These are phyloP conservation scores for Spinibarbus caldwelli DNA, from an alignment of 2,797 vertebrate genomes.

Conservation along the genomic window DNA sequence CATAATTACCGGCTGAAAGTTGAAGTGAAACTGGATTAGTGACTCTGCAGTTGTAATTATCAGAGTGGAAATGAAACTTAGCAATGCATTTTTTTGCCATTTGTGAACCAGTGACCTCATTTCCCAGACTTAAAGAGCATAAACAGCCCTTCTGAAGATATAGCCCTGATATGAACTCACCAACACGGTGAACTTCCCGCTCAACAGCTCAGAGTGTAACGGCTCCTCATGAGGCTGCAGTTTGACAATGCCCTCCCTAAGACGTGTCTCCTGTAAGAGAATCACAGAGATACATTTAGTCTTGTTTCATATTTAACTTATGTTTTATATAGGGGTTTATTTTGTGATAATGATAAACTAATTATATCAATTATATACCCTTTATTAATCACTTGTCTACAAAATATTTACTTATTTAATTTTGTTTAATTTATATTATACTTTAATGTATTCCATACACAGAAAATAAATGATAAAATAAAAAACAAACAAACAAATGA, in stretches of 20 bases:
- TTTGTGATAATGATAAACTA: background rate
- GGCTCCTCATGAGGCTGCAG: conserved; percentile 96
- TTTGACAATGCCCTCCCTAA: conserved; percentile 96
- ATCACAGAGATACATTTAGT: background rate
- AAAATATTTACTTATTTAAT: background rate
- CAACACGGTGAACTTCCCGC: conserved; percentile 97
- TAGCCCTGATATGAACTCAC: conserved; percentile 72
- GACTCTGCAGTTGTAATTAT: background rate
- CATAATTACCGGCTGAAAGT: background rate
- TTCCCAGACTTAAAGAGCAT: background rate
- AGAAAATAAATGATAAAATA: no score
- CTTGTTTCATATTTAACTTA: background rate
- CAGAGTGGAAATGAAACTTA: background rate
- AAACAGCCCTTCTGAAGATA: background rate
- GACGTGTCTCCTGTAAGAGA: conserved; percentile 88
- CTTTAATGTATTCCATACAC: no score
- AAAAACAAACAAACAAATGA: no score
- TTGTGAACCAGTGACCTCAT: background rate
- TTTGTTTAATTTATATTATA: no score
- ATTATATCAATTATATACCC: background rate
- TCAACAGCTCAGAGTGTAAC: conserved; percentile 94
- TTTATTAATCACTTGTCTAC: background rate
- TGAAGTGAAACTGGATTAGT: conserved; percentile 16
- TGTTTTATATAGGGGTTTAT: background rate
- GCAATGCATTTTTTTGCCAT: background rate